Evolutionary conservation across 2,888 invertebrate genomes (phyloP), one percentile per base, ranked within the genome.

Genomic region (Pollenia angustigena): DNA sequence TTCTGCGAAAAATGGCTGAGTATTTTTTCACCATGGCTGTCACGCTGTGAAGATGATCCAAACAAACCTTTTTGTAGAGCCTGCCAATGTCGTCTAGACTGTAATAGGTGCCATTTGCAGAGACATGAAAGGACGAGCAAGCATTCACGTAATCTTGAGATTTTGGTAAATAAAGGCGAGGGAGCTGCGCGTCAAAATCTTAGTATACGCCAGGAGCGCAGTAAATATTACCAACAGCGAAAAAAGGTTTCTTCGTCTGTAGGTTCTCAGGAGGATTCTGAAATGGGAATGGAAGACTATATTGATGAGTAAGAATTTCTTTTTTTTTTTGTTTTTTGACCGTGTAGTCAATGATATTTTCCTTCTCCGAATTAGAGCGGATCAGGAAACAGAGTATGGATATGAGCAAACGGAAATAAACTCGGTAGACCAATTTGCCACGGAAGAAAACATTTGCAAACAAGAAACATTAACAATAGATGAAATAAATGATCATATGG

Each of bases 1-100:
- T 92, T 92, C 76, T 92, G 92, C 69, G 92, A 92, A 18, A 91
- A 91, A 50, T 93, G 92, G 92, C 76, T 93, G 1, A 93, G 88
- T 6, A 85, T 92, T 4, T 92, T 93, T 46, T 90, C 91, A 9
- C 93, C 93, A 7, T 92, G 92, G 92, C 85, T 92, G 0, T 83
- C 88, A 10, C 90, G 92, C 0, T 91, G 90, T 4, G 88, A 89
- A 11, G 89, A 90, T 8, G 93, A 92, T 80, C 89, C 90, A 0
- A 89, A 91, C 66, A 92, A 93, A 81, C 92, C 93, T 0, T 93
- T 91, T 69, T 92, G 92, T 44, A 89, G 90, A 8, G 93, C 91
- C 0, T 92, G 92, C 54, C 91, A 91, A 69, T 92, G 91, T 71
- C 89, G 90, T 0, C 71, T 92, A 16, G 93, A 92, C 69, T 93